These are phyloP conservation scores for Poecilia gillii DNA, from an alignment of 2,797 vertebrate species.

Conservation along the genomic window DNA sequence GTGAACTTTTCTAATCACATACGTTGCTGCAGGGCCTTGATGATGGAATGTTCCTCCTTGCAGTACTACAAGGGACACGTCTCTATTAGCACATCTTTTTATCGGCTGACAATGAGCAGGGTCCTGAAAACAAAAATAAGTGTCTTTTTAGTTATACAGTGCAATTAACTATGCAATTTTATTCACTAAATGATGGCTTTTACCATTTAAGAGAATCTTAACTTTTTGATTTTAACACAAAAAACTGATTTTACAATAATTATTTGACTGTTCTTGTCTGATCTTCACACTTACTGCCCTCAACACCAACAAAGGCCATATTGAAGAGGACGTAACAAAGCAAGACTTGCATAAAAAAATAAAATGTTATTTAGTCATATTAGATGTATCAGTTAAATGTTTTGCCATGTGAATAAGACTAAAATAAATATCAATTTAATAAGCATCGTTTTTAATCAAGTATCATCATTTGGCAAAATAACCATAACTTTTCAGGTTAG, in stretches of 20 bases:
- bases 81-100: conserved; percentile 4
- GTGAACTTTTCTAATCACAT: conserved; percentile 9
- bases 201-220: background rate
- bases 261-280: background rate
- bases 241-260: background rate
- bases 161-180: background rate
- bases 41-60: background rate
- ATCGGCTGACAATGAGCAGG: background rate
- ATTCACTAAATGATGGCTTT: background rate
- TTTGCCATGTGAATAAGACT: background rate
- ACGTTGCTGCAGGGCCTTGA: conserved; percentile 1
- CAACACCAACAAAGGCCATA: background rate
- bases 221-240: background rate
- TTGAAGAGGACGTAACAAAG: background rate
- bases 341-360: background rate
- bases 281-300: background rate
- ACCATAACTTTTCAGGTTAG: background rate
- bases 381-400: background rate
- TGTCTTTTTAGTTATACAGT: background rate
- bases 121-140: background rate
- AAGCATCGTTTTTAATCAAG: background rate
- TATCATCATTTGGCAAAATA: background rate
- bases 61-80: background rate
- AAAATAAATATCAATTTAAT: background rate
- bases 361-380: background rate